A percentile compares a stretch with the other conserved stretches of the same genome.
Conservation (phyloP, 2,113 vertebrate genomes). For the Halcyon malimbica region DNA sequence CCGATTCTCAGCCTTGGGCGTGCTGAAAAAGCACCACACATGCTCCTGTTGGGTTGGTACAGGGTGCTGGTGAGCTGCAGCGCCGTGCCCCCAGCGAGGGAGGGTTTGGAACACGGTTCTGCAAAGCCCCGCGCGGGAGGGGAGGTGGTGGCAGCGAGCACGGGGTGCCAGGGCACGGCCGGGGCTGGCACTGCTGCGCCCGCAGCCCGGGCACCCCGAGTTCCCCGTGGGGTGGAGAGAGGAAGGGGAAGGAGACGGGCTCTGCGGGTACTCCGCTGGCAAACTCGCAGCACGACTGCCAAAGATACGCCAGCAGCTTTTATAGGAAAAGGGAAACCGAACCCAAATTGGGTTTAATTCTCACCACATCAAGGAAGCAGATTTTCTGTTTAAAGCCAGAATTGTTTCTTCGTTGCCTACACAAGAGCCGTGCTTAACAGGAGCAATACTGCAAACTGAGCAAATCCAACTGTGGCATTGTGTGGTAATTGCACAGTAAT, state of each 20-base stretch:
- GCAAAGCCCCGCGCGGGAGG: background rate
- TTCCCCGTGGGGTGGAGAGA: background rate
- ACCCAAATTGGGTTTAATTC: background rate
- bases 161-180: fast-evolving
- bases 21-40: fast-evolving
- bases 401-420: background rate
- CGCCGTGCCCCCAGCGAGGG: fast-evolving
- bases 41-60: fast-evolving
- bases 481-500: background rate
- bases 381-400: background rate
- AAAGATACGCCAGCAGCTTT: background rate
- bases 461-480: background rate
- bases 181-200: background rate
- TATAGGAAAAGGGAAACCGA: background rate
- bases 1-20: fast-evolving
- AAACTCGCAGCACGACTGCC: background rate
- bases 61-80: background rate
- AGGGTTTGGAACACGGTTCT: background rate
- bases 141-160: background rate
- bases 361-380: background rate
- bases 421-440: background rate
- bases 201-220: background rate
- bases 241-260: background rate
- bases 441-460: background rate
- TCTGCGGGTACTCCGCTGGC: background rate